Base-by-base conservation (phyloP, 2,888 invertebrate species). In the Limenitis camilla region DNA sequence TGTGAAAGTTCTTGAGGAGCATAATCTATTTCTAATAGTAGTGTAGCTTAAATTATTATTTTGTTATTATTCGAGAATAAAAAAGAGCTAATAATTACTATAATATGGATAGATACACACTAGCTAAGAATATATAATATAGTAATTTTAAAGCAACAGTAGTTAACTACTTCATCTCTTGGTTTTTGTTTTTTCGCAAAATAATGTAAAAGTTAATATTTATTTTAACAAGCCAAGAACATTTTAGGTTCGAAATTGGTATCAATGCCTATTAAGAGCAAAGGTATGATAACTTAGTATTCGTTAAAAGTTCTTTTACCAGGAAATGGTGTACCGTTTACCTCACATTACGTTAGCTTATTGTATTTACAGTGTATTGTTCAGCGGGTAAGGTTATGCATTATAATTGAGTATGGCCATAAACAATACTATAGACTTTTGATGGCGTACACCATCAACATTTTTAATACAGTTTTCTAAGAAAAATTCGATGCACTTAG, bases 321-420 rank as follows among this genome's bases (percentile, higher is more conserved):
- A 80, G 79, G 78, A 83, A 81, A 64, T 68, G 65, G 66, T 72
- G 66, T 75, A 78, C 77, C 76, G 76, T 80, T 81, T 81, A 79
- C 76, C 72, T 80, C 73, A 75, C 73, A 73, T 78, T 78, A 76
- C 74, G 73, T 72, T 76, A 63, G 73, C 74, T 75, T 74, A 77
- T 79, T 79, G 76, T 80, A 70, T 77, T 72, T 69, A 66, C 65
- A 52, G 65, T 61, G 74, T 77, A 81, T 81, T 80, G 80, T 83
- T 74, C 66, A 62, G 53, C 57, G 63, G 64, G 70, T 69, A 64
- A 70, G 64, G 72, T 62, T 68, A 67, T 69, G 76, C 75, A 78
- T 80, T 76, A 70, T 73, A 76, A 78, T 71, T 62, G 55, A 46
- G 30, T 31, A 55, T 35, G 39, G 46, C 39, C 49, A 19, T 42